Evolutionary conservation across 2,797 vertebrate genomes (phyloP), one percentile per base, ranked within the genome.

Genomic region (Coregonus suidteri): DNA sequence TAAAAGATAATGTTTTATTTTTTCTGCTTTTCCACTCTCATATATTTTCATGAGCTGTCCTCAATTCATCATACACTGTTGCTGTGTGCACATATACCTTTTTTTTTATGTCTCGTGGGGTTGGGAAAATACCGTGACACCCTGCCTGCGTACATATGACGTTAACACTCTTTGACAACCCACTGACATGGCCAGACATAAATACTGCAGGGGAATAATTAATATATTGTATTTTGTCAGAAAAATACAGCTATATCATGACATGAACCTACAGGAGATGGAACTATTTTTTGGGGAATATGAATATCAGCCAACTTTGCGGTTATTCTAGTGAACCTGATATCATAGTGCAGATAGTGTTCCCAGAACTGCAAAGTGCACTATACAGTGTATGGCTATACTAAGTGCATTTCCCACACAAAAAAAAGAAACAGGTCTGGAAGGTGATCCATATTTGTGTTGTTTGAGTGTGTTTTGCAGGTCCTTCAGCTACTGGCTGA

Each of bases 401-500:
- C 66, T 34, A 37, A 68, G 5, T 62, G 3, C 18, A 62, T 62
- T 3, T 9, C n/a, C 56, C 3, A 0, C n/a, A 1, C 4, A 59
- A 59, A 59, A 9, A 62, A 25, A n/a, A 62, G 6, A 62, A 25
- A 64, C 18, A 18, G 18, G 59, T 64, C 59, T 64, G 59, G 56
- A 6, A 15, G 3, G 30, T 13, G 15, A 72, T 13, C 59, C 59
- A 81, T 1, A 80, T 64, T 47, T 71, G 0, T 30, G 56, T 18
- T 30, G 56, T 18, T 15, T 75, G 16, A 52, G 9, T 85, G 20
- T 88, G 20, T 90, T 77, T 81, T 88, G 1, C 86, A 99, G 98
- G 86, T 95, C 96, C 75, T 93, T 96, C 80, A 94, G 90, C 89
- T 97, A 98, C 37, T 99, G 98, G 97, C 93, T 97, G 80, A 95